Evolutionary conservation across 2,113 vertebrate species (phyloP).

Genomic region (Erpornis zantholeuca): DNA sequence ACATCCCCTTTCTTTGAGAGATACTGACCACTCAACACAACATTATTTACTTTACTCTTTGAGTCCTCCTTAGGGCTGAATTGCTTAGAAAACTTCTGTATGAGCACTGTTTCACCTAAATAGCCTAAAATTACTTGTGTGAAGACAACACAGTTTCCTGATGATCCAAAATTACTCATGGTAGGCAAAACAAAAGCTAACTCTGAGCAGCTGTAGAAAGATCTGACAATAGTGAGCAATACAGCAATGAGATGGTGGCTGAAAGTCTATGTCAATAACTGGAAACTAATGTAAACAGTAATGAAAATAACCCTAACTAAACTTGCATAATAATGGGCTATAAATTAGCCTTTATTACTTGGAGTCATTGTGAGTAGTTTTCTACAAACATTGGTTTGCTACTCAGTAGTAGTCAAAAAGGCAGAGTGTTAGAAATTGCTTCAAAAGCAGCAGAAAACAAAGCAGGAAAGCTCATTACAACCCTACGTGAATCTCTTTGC

Average conservation of each 20-base stretch:
- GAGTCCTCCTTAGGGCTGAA: background rate
- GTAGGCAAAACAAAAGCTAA: background rate
- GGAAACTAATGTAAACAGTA: background rate
- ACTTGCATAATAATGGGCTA: background rate
- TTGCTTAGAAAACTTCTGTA: background rate
- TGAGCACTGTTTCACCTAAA: background rate
- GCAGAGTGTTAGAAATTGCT: background rate
- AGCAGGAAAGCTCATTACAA: background rate
- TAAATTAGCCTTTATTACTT: slow-evolving; percentile 1
- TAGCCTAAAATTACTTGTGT: background rate
- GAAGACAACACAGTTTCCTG: background rate
- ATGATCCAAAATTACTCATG: background rate
- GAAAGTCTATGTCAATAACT: background rate
- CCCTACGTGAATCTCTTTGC: background rate
- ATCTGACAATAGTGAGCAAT: background rate
- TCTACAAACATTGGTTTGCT: background rate
- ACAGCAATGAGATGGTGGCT: background rate
- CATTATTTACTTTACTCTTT: background rate
- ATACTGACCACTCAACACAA: background rate
- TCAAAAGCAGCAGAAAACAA: background rate
- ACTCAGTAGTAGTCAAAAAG: background rate
- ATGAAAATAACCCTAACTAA: background rate
- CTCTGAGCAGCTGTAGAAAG: background rate
- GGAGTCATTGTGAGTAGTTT: background rate
- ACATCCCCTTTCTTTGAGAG: background rate